Evolutionary conservation across 2,888 invertebrate genomes (phyloP), one percentile per base, ranked within the genome.

Genomic region (Coenonympha glycerion): DNA sequence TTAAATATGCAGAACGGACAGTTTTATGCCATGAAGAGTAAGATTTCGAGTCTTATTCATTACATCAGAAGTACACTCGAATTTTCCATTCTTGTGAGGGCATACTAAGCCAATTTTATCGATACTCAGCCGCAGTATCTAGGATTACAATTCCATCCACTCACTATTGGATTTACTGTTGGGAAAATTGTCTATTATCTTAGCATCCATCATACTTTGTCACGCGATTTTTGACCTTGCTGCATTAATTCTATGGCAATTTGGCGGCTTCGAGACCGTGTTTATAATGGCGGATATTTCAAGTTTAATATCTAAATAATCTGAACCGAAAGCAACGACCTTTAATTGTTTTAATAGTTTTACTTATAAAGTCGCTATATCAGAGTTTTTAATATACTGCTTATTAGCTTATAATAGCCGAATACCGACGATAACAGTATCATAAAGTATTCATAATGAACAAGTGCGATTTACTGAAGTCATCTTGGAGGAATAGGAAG

Each of bases 121-220:
- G 57, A 58, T n/a, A n/a, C n/a, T n/a, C 50, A 48, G 46, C 55
- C 52, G 50, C 55, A n/a, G n/a, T 57, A 58, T 62, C 53, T 55
- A 53, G 36, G 44, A 44, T 53, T 48, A 61, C 57, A 53, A 52
- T 58, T 55, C 56, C 49, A 46, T 51, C 53, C 49, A 57, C 52
- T 59, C 59, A 53, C 49, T 58, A 62, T 62, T 60, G 56, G 59
- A 58, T 59, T 59, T 59, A 59, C 56, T 58, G 58, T 60, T 55
- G 48, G 49, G 56, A 57, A 58, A 62, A 62, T 61, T 61, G 57
- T 59, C 58, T 59, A 61, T 59, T 61, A 53, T 61, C 61, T 59
- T 57, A 54, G 55, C 53, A 56, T 47, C 45, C 48, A 52, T 49
- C 39, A 36, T 34, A 30, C 13, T 16, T 15, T 16, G 50, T 26